phyloP scores from a whole-genome alignment of 2,113 vertebrate genomes.

The Tupaia tana region DNA sequence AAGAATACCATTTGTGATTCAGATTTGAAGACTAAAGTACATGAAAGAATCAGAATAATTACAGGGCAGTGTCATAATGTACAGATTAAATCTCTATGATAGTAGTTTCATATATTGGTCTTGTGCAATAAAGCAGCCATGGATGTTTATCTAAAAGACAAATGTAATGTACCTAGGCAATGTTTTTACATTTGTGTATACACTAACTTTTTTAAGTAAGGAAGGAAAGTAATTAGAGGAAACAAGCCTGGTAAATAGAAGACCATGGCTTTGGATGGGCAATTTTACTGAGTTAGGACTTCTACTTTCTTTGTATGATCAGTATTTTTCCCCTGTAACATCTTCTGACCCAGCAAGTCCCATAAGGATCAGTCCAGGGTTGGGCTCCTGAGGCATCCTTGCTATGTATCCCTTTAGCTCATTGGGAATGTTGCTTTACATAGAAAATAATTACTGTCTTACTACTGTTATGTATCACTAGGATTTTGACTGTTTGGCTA shows the following conservation, averaged over 20 bases:
- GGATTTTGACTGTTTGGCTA: slow-evolving; percentile 11
- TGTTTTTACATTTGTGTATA: background rate
- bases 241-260: background rate
- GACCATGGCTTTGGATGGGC: background rate
- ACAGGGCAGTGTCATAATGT: background rate
- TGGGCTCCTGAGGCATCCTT: background rate
- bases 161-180: background rate
- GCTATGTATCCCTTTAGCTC: background rate
- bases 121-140: background rate
- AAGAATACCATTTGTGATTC: slow-evolving; percentile 8
- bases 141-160: background rate
- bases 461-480: background rate
- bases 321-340: background rate
- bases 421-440: slow-evolving; percentile 5
- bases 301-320: background rate
- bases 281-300: background rate
- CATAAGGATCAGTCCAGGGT: background rate
- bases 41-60: slow-evolving; percentile 21
- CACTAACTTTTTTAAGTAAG: slow-evolving; percentile 19
- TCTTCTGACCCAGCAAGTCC: background rate
- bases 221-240: slow-evolving; percentile 10
- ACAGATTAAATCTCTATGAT: background rate
- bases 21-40: slow-evolving; percentile 23
- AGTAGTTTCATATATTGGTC: background rate
- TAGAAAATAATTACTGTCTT: slow-evolving; percentile 15